phyloP scores from a whole-genome alignment of 30 jellyfish, hydroid and myxozoan genomes.

The Cassiopea andromeda region DNA sequence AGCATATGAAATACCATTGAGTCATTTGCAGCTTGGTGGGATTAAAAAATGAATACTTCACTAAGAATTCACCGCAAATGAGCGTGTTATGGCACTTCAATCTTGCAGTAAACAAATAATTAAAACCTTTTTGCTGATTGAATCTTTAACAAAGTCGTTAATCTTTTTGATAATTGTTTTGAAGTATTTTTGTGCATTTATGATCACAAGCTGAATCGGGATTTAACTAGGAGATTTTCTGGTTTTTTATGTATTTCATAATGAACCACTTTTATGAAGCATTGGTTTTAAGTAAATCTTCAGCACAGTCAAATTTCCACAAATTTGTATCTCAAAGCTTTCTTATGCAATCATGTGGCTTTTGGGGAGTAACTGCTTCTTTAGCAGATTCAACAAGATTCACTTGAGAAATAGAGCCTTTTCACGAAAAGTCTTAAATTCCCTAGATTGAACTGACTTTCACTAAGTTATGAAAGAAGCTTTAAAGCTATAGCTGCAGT shows the following conservation, averaged over 20 bases:
- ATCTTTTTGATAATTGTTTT: background rate
- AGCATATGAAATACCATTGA: no score
- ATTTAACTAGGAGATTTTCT: background rate
- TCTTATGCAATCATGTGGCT: no score
- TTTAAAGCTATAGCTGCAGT: no score
- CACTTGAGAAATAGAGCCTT: no score
- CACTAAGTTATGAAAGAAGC: no score
- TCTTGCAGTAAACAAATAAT: background rate
- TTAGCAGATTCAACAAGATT: no score
- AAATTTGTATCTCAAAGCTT: no score
- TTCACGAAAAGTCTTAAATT: no score
- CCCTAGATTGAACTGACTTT: no score
- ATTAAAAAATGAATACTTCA: no score
- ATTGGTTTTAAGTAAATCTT: background rate
- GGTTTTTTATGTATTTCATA: background rate
- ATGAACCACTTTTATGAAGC: background rate
- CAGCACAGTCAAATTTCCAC: background rate
- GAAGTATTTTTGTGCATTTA: background rate
- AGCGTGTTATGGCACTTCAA: background rate
- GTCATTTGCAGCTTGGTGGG: no score
- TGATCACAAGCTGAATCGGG: background rate
- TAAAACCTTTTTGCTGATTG: background rate
- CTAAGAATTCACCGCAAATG: background rate
- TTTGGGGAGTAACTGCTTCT: no score
- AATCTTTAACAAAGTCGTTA: background rate